A percentile compares a stretch with the other conserved stretches of the same genome.
Evolutionary conservation across 1,140 invertebrate genomes (phyloP).

Genomic region (Aphelenchoides fujianensis): DNA sequence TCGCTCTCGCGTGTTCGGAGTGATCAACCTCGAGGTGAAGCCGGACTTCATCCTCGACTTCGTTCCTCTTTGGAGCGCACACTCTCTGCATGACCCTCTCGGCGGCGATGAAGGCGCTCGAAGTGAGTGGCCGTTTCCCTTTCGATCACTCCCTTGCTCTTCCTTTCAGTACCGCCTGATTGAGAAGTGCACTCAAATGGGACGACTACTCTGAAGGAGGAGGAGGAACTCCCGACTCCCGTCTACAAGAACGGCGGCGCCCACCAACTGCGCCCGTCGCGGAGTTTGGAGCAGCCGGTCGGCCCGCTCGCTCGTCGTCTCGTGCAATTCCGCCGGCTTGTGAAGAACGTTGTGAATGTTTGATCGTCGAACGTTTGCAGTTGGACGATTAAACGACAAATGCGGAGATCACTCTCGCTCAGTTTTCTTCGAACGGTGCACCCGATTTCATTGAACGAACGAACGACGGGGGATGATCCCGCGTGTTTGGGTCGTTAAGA

Average conservation of each 20-base stretch:
- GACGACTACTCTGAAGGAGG: not conserved
- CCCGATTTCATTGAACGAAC: not conserved
- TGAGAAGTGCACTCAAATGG: not conserved
- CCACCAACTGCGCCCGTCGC: not conserved
- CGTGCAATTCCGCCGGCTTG: not conserved
- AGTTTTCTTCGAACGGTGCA: not conserved
- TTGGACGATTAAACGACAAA: not conserved
- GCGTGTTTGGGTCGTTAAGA: not conserved
- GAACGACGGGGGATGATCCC: not conserved
- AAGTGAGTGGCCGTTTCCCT: constrained; percentile 1
- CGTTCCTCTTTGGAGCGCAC: not conserved
- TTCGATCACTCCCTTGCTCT: not conserved
- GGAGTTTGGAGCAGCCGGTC: too few species aligned
- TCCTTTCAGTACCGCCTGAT: not conserved
- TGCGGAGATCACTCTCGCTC: not conserved
- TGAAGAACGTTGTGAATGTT: not conserved
- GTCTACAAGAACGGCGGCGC: constrained; percentile 6
- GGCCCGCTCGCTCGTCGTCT: not conserved
- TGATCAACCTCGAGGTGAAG: not conserved
- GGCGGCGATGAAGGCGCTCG: constrained; percentile 1
- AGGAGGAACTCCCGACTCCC: not conserved
- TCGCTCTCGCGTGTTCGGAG: not conserved
- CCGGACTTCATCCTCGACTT: not conserved
- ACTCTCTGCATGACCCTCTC: not conserved
- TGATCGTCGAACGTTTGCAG: not conserved